Evolutionary conservation across 1,140 invertebrate genomes (phyloP).

Genomic region (Aphaenogaster ashmeadi): DNA sequence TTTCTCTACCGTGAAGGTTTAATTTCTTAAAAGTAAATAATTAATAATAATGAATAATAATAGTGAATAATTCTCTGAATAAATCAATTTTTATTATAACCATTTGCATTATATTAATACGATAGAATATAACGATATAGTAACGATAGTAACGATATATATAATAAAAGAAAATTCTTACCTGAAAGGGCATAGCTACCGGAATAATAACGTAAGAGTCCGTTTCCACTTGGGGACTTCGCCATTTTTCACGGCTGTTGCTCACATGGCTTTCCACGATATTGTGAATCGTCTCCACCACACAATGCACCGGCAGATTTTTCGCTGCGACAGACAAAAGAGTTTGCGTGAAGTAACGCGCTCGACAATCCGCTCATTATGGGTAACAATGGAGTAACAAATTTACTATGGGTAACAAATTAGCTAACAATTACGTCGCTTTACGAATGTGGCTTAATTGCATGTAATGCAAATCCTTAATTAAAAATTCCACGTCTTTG

Average conservation of each 20-base stretch:
- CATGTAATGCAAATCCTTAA: background rate
- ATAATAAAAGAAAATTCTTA: constrained; percentile 65
- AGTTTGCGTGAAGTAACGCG: constrained; percentile 34
- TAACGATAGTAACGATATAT: background rate
- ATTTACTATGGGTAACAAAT: constrained; percentile 42
- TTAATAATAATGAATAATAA: too few species aligned
- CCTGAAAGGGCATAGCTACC: constrained; percentile 94
- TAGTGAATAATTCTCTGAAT: background rate
- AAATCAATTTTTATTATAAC: background rate
- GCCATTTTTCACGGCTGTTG: constrained; percentile 87
- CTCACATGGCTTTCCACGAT: constrained; percentile 89
- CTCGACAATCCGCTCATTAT: constrained; percentile 17
- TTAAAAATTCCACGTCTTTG: background rate
- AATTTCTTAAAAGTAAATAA: background rate
- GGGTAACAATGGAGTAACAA: constrained; percentile 39
- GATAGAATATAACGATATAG: background rate
- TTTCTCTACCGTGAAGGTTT: background rate
- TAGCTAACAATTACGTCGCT: constrained; percentile 33
- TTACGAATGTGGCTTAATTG: background rate
- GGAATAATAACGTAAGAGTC: constrained; percentile 98
- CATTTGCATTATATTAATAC: background rate
- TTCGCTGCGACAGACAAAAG: constrained; percentile 90
- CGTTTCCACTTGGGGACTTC: constrained; percentile 92
- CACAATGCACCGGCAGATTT: constrained; percentile 96
- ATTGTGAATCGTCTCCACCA: constrained; percentile 93